Conservation (phyloP, 30 jellyfish, hydroid and myxozoan genomes). For the Aurelia sp. region DNA sequence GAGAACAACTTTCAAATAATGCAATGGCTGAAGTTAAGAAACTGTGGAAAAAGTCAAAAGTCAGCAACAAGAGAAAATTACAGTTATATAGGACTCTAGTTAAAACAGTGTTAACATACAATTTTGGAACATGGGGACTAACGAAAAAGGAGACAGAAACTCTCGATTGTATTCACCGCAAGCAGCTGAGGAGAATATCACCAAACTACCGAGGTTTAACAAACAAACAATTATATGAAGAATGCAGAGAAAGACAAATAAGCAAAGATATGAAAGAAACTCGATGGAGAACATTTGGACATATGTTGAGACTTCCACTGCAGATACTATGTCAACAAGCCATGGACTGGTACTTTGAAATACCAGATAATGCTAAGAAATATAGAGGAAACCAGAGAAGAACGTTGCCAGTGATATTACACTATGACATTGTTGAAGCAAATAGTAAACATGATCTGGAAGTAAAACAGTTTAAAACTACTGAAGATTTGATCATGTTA, state of each 20-base stretch:
- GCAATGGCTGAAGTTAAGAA: constrained; percentile 22
- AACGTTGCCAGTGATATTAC: constrained; percentile 29
- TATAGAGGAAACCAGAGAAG: constrained; percentile 29
- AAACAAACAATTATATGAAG: constrained; percentile 5
- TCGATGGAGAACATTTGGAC: constrained; percentile 8
- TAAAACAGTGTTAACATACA: constrained; percentile 11
- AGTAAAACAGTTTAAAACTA: neutral
- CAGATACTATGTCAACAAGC: constrained; percentile 14
- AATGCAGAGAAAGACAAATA: neutral
- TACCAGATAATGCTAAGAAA: constrained; percentile 28
- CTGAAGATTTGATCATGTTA: constrained; percentile 6
- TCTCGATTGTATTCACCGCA: constrained; percentile 24
- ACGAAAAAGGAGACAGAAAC: too few species aligned
- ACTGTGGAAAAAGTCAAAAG: constrained; percentile 14
- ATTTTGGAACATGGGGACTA: too few species aligned
- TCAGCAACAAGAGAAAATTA: constrained; percentile 6
- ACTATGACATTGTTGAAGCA: constrained; percentile 6
- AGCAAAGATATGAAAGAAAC: constrained; percentile 1
- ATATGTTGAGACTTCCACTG: constrained; percentile 16
- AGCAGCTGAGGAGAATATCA: constrained; percentile 26
- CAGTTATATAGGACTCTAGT: constrained; percentile 12
- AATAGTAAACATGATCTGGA: constrained; percentile 1
- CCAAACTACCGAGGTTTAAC: constrained; percentile 36
- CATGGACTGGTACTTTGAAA: constrained; percentile 13
- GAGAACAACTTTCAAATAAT: constrained; percentile 1